Conservation (phyloP, 2,797 vertebrate species). For the Crocodylus rhombifer region DNA sequence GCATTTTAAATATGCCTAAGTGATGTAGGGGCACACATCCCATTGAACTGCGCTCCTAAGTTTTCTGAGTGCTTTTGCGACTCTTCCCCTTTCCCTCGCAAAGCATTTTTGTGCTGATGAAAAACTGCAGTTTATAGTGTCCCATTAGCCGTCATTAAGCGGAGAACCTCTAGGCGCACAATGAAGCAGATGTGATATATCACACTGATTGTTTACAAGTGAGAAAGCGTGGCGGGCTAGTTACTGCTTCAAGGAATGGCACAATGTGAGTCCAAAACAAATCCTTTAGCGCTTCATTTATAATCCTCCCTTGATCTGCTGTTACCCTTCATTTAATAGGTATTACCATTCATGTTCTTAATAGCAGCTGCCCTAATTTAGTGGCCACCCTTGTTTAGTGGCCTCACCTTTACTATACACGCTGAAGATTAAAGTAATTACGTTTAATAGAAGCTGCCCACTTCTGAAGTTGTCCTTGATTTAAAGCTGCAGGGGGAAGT, state of each 20-base stretch:
- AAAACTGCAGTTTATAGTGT: background rate
- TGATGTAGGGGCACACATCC: background rate
- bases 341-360: slow-evolving; percentile 16
- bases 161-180: background rate
- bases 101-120: background rate
- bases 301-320: slow-evolving; percentile 21
- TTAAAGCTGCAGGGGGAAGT: slow-evolving; percentile 58
- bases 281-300: background rate
- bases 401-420: slow-evolving; percentile 45
- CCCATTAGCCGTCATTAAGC: background rate
- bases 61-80: background rate
- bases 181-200: background rate
- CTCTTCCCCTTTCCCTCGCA: background rate
- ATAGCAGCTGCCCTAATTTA: slow-evolving; percentile 51
- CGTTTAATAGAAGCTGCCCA: slow-evolving; percentile 44
- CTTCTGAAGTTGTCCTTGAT: slow-evolving; percentile 52
- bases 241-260: background rate
- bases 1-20: background rate
- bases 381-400: slow-evolving; percentile 42
- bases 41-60: background rate
- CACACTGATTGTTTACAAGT: background rate
- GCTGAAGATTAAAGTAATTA: slow-evolving; percentile 65
- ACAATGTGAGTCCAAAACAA: background rate
- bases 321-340: slow-evolving; percentile 33
- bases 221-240: background rate